Evolutionary conservation across 2,888 invertebrate species (phyloP).

Genomic region (Platycnemis pennipes): DNA sequence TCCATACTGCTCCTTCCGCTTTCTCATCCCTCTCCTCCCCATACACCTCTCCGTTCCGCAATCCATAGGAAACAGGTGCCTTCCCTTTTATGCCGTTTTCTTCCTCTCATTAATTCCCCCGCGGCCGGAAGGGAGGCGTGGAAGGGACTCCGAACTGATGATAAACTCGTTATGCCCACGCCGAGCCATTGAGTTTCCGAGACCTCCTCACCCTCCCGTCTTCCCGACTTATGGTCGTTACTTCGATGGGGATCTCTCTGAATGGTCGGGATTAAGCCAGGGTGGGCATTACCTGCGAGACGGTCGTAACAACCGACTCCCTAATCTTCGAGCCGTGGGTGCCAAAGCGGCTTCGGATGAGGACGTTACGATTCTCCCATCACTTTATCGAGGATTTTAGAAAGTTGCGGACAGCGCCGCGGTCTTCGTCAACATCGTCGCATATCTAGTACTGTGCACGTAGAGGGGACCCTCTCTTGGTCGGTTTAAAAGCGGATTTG

Average conservation of each 20-base stretch:
- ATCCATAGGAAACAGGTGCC: conserved; percentile 37
- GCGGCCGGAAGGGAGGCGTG: not conserved
- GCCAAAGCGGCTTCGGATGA: not conserved
- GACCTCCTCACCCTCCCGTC: not conserved
- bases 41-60: not conserved
- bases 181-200: not conserved
- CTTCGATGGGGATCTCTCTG: not conserved
- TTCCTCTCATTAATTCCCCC: conserved; percentile 21
- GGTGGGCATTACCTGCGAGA: not conserved
- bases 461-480: too few species aligned
- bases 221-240: not conserved
- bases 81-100: conserved; percentile 16
- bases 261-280: not conserved
- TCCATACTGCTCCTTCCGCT: not conserved
- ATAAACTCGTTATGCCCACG: conserved; percentile 52
- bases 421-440: not conserved
- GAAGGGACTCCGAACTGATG: not conserved
- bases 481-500: too few species aligned
- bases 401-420: not conserved
- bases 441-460: not conserved
- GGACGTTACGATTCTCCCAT: not conserved
- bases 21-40: not conserved
- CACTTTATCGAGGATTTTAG: not conserved
- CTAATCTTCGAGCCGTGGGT: not conserved
- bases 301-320: not conserved